phyloP scores from a whole-genome alignment of 2,113 vertebrate species.

The Struthidea cinerea region DNA sequence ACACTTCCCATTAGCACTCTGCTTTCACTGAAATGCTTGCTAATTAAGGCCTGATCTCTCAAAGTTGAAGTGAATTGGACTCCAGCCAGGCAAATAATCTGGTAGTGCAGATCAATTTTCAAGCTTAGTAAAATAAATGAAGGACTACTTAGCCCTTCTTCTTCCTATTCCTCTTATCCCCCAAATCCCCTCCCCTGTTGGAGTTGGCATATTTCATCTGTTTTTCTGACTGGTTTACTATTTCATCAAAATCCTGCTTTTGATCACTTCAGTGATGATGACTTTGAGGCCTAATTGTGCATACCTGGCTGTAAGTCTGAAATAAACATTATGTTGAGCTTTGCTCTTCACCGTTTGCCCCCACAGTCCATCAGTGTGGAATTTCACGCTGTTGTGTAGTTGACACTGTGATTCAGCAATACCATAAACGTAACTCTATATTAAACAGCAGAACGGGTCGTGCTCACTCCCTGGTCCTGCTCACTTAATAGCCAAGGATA shows the following conservation, averaged over 20 bases:
- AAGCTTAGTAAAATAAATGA: conserved; percentile 14
- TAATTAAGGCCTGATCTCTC: conserved; percentile 46
- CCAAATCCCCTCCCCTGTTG: background rate
- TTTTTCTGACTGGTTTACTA: background rate
- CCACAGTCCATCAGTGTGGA: background rate
- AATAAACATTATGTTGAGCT: background rate
- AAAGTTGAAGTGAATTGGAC: conserved; percentile 32
- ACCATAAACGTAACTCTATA: background rate
- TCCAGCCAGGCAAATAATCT: conserved; percentile 40
- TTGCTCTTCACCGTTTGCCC: background rate
- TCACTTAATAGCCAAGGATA: background rate
- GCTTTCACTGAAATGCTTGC: conserved; percentile 22
- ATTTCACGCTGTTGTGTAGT: background rate
- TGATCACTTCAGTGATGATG: background rate
- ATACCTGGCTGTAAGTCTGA: background rate
- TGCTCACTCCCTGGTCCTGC: background rate
- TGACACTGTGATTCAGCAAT: background rate
- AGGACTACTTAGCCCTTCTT: background rate
- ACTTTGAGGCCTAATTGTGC: background rate
- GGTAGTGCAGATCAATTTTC: conserved; percentile 21
- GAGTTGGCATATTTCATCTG: background rate
- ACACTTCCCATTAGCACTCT: conserved; percentile 24
- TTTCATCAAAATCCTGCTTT: conserved; percentile 12
- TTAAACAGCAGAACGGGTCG: background rate
- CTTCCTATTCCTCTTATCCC: background rate